Evolutionary conservation across 1,140 invertebrate genomes (phyloP).

Genomic region (Euwallacea similis): DNA sequence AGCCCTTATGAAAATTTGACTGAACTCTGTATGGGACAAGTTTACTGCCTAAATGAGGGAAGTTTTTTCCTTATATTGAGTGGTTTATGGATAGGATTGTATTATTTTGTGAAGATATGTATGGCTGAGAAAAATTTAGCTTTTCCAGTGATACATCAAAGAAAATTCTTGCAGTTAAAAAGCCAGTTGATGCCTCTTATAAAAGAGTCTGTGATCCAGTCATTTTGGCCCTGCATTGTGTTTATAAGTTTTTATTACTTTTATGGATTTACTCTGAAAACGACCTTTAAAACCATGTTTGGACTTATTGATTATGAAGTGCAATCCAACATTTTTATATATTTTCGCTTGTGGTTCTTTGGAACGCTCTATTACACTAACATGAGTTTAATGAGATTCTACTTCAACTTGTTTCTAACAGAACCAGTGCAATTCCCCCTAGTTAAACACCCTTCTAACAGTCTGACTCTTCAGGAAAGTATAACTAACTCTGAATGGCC

Average conservation of each 20-base stretch:
- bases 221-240: slow-evolving; percentile 63
- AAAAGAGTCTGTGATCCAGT: slow-evolving; percentile 59
- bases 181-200: slow-evolving; percentile 59
- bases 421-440: slow-evolving; percentile 66
- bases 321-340: slow-evolving; percentile 59
- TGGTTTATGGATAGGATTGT: slow-evolving; percentile 70
- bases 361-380: slow-evolving; percentile 68
- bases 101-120: slow-evolving; percentile 64
- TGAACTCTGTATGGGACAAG: slow-evolving; percentile 44
- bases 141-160: slow-evolving; percentile 69
- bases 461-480: slow-evolving; percentile 58
- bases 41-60: slow-evolving; percentile 58
- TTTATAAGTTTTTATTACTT: slow-evolving; percentile 64
- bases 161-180: slow-evolving; percentile 66
- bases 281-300: slow-evolving; percentile 54
- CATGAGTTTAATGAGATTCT: slow-evolving; percentile 67
- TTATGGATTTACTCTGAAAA: slow-evolving; percentile 56
- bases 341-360: slow-evolving; percentile 69
- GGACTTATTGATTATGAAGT: slow-evolving; percentile 58
- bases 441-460: slow-evolving; percentile 48
- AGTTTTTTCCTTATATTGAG: slow-evolving; percentile 65
- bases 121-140: slow-evolving; percentile 59
- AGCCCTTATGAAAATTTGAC: slow-evolving; percentile 57
- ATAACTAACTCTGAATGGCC: slow-evolving; percentile 60
- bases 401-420: slow-evolving; percentile 70